phyloP scores from a whole-genome alignment of 2,888 invertebrate genomes.

The Ormyrus labotus region DNA sequence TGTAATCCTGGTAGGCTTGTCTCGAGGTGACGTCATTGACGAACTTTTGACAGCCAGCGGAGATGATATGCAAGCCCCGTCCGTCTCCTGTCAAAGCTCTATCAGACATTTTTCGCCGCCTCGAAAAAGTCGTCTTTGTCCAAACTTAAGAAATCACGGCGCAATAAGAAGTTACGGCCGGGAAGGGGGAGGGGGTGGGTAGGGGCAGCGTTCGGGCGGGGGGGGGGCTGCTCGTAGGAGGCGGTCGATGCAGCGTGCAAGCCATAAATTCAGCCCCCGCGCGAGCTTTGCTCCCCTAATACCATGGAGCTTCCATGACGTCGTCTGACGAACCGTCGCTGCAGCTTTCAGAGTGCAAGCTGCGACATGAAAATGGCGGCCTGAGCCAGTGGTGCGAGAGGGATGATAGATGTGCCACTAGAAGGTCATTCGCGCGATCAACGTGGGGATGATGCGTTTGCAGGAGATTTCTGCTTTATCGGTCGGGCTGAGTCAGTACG shows the following conservation, averaged over 20 bases:
- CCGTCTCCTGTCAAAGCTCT: slow-evolving; percentile 30
- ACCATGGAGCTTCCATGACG: slow-evolving; percentile 69
- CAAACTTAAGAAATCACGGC: slow-evolving; percentile 22
- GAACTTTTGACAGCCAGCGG: slow-evolving; percentile 69
- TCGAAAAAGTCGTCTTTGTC: neutral
- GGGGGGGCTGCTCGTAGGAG: slow-evolving; percentile 8
- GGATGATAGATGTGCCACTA: no score
- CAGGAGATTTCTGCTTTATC: no score
- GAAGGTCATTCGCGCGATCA: no score
- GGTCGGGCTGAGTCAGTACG: no score
- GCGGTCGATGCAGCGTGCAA: slow-evolving; percentile 26
- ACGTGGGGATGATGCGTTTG: no score
- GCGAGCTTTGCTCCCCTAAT: slow-evolving; percentile 70
- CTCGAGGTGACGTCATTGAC: slow-evolving; percentile 75
- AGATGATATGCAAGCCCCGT: neutral
- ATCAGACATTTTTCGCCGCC: neutral
- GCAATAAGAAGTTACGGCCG: neutral
- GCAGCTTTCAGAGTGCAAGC: slow-evolving; percentile 5
- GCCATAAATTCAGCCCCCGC: slow-evolving; percentile 68
- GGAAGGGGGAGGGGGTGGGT: neutral
- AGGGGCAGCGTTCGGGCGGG: neutral
- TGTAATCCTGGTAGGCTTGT: slow-evolving; percentile 75
- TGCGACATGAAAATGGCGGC: slow-evolving; percentile 51
- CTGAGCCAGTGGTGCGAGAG: neutral
- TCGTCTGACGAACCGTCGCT: slow-evolving; percentile 63